These are phyloP conservation scores for Acrobasis repandana DNA, from an alignment of 2,888 invertebrate species.

Conservation along the genomic window DNA sequence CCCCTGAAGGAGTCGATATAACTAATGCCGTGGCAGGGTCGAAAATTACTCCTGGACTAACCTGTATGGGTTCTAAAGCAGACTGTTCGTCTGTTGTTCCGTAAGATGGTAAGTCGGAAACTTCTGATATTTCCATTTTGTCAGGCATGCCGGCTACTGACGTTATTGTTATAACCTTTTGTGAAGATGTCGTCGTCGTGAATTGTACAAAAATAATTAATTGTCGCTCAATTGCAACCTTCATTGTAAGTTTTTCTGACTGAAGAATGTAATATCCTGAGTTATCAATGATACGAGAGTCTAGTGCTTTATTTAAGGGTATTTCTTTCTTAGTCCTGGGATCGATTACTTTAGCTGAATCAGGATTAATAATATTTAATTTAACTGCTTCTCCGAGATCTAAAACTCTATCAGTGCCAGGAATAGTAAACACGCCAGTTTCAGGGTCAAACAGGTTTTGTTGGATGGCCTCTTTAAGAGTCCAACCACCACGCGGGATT, in stretches of 20 bases:
- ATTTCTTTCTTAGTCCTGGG: slow-evolving; percentile 87
- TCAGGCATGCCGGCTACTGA: slow-evolving; percentile 88
- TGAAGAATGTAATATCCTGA: slow-evolving; percentile 88
- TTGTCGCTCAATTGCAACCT: slow-evolving; percentile 87
- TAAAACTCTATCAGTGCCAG: slow-evolving; percentile 92
- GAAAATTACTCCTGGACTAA: slow-evolving; percentile 88
- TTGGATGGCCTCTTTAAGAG: slow-evolving; percentile 91
- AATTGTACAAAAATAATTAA: slow-evolving; percentile 84
- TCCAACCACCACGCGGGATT: slow-evolving; percentile 92
- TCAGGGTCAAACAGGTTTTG: slow-evolving; percentile 91
- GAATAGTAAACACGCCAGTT: slow-evolving; percentile 92
- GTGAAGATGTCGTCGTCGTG: slow-evolving; percentile 73
- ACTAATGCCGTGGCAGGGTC: slow-evolving; percentile 90
- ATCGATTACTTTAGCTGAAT: slow-evolving; percentile 92
- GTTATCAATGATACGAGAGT: slow-evolving; percentile 89
- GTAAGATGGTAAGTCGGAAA: slow-evolving; percentile 47
- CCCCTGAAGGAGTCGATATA: slow-evolving; percentile 87
- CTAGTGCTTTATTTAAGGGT: slow-evolving; percentile 87
- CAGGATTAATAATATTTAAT: slow-evolving; percentile 91
- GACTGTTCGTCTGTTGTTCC: slow-evolving; percentile 57
- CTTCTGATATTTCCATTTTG: slow-evolving; percentile 86
- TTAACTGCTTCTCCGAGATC: slow-evolving; percentile 94
- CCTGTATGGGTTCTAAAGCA: slow-evolving; percentile 87
- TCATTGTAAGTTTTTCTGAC: slow-evolving; percentile 85
- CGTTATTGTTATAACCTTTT: slow-evolving; percentile 88